Base-by-base conservation (phyloP, 2,113 vertebrate genomes). In the Trachemys scripta region DNA sequence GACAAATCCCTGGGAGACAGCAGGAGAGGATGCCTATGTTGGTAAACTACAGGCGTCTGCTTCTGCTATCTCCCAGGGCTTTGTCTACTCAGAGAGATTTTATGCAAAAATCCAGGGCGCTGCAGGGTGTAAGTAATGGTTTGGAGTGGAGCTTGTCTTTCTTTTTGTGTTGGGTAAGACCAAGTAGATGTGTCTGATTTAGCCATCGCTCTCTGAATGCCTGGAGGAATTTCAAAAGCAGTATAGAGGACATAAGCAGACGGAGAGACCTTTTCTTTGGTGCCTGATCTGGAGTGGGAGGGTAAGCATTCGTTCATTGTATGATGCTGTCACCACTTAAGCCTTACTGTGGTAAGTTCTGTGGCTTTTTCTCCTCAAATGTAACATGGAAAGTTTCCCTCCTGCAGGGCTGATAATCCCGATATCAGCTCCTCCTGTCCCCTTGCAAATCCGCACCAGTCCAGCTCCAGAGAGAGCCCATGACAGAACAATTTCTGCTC, bases 401-500 rank as follows among this genome's bases (percentile, higher is more conserved):
- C 95, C 96, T 27, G 92, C 95, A 0, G 69, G 90, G 93, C 86
- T 89, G 88, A 82, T 92, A 94, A 96, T 95, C 96, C 97, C 93
- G 69, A 82, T 97, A 97, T 97, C 95, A 94, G 94, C 95, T 95
- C 90, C 93, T 93, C 89, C 96, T 97, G 94, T 95, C 94, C 87
- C 88, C 90, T 69, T 45, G 59, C 90, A 97, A 97, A 94, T 94
- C 95, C 91, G 93, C 78, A 81, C 86, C 96, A 89, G 86, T 20
- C 88, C 83, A 86, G 93, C 96, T 97, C 96, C 84, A 81, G 89
- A 96, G 92, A 87, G 93, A 97, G 95, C 27, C 89, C 87, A 97
- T 81, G 95, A 97, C 90, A 93, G 89, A 96, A 87, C 89, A 91
- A 88, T 13, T 49, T 91, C 92, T 91, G 90, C 94, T 93, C 87